A percentile compares a stretch with the other conserved stretches of the same genome.
These are phyloP conservation scores for Cossypha polioptera DNA, from an alignment of 2,797 vertebrate genomes.

Conservation along the genomic window DNA sequence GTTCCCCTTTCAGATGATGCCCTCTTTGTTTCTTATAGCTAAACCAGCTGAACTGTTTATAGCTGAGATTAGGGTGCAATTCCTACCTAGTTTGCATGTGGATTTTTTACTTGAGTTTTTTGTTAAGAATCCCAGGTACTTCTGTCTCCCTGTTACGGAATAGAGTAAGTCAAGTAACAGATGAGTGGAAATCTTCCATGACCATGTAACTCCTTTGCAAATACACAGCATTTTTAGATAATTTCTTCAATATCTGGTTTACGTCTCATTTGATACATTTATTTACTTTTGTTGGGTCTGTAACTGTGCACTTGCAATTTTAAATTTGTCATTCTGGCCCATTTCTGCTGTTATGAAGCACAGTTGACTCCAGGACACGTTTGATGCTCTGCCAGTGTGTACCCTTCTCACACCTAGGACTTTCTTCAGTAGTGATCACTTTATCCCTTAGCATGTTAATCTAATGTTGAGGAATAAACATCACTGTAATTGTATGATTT, in stretches of 20 bases:
- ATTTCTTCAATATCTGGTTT: neutral
- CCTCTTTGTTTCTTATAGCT: neutral
- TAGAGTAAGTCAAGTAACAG: neutral
- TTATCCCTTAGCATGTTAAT: constrained; percentile 6
- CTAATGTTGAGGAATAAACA: neutral
- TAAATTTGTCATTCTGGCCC: neutral
- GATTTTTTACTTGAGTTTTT: neutral
- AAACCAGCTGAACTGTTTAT: neutral
- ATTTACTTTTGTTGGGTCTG: neutral
- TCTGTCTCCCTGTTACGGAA: neutral
- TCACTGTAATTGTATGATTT: neutral
- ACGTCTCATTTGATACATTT: neutral
- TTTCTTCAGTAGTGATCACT: constrained; percentile 5
- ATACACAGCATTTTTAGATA: neutral
- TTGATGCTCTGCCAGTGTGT: neutral
- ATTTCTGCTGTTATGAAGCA: neutral
- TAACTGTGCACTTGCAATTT: neutral
- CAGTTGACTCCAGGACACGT: neutral
- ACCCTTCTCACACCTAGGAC: neutral
- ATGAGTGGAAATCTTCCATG: neutral
- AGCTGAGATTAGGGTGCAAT: neutral
- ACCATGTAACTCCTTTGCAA: neutral
- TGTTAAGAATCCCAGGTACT: neutral
- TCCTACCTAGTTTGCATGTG: neutral
- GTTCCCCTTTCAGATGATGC: neutral